Base-by-base conservation (phyloP, 2,797 vertebrate species). In the Tympanoctomys barrerae region DNA sequence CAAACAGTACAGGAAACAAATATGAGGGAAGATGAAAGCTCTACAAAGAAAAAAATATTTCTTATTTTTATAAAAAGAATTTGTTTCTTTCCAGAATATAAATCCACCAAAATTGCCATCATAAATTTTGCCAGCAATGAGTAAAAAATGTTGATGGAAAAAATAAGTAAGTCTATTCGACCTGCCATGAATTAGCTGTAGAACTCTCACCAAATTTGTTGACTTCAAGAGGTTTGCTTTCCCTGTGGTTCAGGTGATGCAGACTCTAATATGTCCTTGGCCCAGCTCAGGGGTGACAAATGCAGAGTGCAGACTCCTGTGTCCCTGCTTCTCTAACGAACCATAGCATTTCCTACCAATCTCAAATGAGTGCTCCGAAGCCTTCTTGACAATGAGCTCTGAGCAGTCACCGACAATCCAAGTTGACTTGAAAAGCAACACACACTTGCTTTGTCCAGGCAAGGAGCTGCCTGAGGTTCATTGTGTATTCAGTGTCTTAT, bases 1-100 rank as follows among this genome's bases (percentile, higher is more conserved):
- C 77, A 89, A 95, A 73, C 22, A 96, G 19, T 36, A 89, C 59
- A 85, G 61, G 90, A 59, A 94, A 73, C 24, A 73, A 93, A 90
- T 68, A 36, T 62, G 84, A 82, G 88, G 49, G 68, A 86, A 77
- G 1, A 6, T 73, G 42, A 70, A 92, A 62, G 5, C 0, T 46
- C 49, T 46, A 71, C 28, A 54, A 16, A 86, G 75, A 57, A 78
- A 96, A 96, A 96, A 90, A 10, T 82, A 61, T 7, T 24, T 82
- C n/a, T 75, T 70, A 78, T 78, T 68, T 73, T 31, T 52, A 61
- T 73, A 78, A 22, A 85, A 88, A 90, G 39, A 89, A 79, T 68
- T 73, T 61, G 0, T 46, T 95, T 33, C 31, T 33, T 91, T 64
- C 7, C 5, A 94, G 66, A 13, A 79, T 78, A 79, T 91, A 96